Conservation (phyloP, 2,888 invertebrate species). For the Brachypalpus laphriformis region DNA sequence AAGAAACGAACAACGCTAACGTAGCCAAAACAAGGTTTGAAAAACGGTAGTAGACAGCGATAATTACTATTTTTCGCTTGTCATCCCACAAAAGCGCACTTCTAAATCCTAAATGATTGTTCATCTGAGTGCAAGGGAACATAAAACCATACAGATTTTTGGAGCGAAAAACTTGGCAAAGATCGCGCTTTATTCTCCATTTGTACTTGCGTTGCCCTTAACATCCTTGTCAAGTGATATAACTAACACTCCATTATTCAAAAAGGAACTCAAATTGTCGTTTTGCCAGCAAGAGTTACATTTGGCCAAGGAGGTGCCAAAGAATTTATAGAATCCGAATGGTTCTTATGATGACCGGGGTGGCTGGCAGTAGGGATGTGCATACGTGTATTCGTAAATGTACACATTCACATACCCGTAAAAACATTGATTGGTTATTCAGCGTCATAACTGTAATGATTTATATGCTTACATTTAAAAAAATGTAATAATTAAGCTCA, state of each 20-base stretch:
- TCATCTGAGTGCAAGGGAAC: conserved; percentile 47
- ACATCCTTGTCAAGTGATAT: conserved; percentile 58
- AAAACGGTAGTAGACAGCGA: conserved; percentile 40
- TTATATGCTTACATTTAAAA: too few species aligned
- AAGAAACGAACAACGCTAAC: conserved; percentile 1
- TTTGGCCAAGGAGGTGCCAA: conserved; percentile 14
- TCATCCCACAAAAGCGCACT: conserved; percentile 40
- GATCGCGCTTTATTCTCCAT: conserved; percentile 20
- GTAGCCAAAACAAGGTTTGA: conserved; percentile 18
- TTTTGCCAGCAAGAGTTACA: conserved; percentile 29
- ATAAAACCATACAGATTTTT: conserved; percentile 46
- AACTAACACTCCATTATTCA: conserved; percentile 60
- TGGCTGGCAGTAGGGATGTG: too few species aligned
- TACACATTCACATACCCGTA: too few species aligned
- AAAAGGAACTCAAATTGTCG: conserved; percentile 53
- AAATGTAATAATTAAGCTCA: too few species aligned
- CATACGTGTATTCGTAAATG: too few species aligned
- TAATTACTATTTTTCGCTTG: conserved; percentile 44
- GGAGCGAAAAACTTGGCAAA: conserved; percentile 53
- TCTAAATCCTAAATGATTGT: conserved; percentile 41
- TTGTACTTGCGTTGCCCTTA: conserved; percentile 23
- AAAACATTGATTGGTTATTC: too few species aligned
- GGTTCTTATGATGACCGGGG: not conserved
- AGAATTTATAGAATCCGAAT: conserved; percentile 7
- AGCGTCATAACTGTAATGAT: too few species aligned